Conservation (phyloP, 2,797 vertebrate species). For the Anguilla obscura region DNA sequence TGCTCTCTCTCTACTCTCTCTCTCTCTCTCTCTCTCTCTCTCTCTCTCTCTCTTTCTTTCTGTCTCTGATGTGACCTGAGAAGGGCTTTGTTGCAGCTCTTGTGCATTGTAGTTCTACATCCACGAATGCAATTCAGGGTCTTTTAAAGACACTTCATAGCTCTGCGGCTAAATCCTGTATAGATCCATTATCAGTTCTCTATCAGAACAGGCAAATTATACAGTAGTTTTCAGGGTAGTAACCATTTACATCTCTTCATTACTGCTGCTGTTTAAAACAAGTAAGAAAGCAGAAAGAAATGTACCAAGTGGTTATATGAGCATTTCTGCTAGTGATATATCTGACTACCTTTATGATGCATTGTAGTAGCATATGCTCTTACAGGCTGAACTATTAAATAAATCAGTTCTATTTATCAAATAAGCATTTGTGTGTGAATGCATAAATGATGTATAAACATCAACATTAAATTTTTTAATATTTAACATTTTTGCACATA, state of each 20-base stretch:
- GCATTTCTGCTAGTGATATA: not conserved
- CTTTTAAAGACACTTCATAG: not conserved
- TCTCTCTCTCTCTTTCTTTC: constrained; percentile 10
- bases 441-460: not conserved
- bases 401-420: not conserved
- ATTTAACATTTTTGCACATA: not conserved
- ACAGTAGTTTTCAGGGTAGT: not conserved
- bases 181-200: not conserved
- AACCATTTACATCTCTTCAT: not conserved
- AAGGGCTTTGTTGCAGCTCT: constrained; percentile 21
- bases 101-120: constrained; percentile 15
- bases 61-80: not conserved
- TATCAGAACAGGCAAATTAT: not conserved
- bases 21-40: constrained; percentile 11
- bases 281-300: not conserved
- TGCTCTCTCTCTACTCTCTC: constrained; percentile 1
- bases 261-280: not conserved
- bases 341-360: not conserved
- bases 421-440: not conserved
- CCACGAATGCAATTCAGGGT: not conserved
- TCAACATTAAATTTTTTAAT: not conserved
- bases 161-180: not conserved
- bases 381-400: not conserved
- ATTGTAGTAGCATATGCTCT: not conserved
- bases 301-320: not conserved